Evolutionary conservation across 2,888 invertebrate species (phyloP).

Genomic region (Melinaea menophilus): DNA sequence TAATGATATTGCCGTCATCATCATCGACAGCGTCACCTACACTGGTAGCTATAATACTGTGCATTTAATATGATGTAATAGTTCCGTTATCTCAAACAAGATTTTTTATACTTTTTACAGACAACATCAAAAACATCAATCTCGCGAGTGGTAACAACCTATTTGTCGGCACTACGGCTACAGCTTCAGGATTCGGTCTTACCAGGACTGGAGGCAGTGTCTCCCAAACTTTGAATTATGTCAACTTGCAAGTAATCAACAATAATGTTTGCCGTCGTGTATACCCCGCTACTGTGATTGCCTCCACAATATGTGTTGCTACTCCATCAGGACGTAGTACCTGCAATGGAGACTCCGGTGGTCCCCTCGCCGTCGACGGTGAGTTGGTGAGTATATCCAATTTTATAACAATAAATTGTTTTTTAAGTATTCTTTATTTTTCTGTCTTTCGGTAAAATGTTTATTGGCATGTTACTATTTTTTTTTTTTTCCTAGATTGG

Average conservation of each 20-base stretch:
- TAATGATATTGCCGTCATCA: conserved; percentile 46
- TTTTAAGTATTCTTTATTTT: no score
- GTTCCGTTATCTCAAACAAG: no score
- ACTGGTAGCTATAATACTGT: conserved; percentile 19
- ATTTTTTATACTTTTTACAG: conserved; percentile 32
- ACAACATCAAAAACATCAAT: conserved; percentile 41
- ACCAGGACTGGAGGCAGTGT: conserved; percentile 12
- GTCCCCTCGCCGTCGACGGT: conserved; percentile 35
- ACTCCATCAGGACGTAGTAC: conserved; percentile 46
- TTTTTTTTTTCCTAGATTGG: conserved; percentile 16
- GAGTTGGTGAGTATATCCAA: conserved; percentile 8
- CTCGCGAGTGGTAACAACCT: conserved; percentile 40
- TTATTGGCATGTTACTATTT: background rate
- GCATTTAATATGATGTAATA: background rate
- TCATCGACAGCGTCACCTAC: conserved; percentile 21
- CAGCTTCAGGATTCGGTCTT: conserved; percentile 29
- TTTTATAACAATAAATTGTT: no score
- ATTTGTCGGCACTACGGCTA: conserved; percentile 25
- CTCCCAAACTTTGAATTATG: conserved; percentile 26
- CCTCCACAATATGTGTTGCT: conserved; percentile 50
- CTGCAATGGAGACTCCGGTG: conserved; percentile 57
- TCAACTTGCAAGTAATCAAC: conserved; percentile 43
- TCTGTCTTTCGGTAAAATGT: no score
- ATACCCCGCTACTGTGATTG: conserved; percentile 46
- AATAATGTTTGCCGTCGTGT: conserved; percentile 48